Conservation (phyloP, 2,113 vertebrate species). For the Pteropus alecto region DNA sequence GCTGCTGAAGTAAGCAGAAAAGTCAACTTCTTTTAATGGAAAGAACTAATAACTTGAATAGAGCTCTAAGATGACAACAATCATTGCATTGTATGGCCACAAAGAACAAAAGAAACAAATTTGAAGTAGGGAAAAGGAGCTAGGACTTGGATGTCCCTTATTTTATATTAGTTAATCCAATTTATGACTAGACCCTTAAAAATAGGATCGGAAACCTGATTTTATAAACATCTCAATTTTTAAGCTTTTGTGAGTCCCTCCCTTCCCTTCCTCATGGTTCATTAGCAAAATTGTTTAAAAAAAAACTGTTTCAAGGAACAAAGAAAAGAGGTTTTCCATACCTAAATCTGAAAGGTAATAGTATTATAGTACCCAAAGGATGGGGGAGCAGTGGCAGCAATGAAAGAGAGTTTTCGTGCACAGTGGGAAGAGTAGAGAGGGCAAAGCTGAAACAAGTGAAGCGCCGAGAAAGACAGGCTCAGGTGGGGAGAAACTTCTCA, state of each 20-base stretch:
- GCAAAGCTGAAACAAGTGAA: not conserved
- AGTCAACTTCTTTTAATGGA: not conserved
- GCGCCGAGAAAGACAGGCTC: not conserved
- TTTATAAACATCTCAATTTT: not conserved
- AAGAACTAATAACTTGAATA: not conserved
- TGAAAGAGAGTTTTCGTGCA: not conserved
- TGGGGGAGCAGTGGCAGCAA: accelerated
- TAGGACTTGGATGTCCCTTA: not conserved
- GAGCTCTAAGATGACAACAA: not conserved
- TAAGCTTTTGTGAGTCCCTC: not conserved
- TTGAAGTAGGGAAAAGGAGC: not conserved
- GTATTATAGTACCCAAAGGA: not conserved
- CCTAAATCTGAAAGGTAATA: not conserved
- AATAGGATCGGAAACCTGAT: not conserved
- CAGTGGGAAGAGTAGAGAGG: not conserved
- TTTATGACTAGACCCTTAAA: not conserved
- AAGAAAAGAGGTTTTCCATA: not conserved
- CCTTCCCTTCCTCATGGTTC: not conserved
- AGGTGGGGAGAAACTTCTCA: not conserved
- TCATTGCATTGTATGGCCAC: not conserved
- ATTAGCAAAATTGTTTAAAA: not conserved
- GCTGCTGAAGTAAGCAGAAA: not conserved
- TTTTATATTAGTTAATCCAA: not conserved
- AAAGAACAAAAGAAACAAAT: not conserved
- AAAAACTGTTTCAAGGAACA: not conserved